These are phyloP conservation scores for Argentina silus DNA, from an alignment of 2,797 vertebrate genomes.

Conservation along the genomic window DNA sequence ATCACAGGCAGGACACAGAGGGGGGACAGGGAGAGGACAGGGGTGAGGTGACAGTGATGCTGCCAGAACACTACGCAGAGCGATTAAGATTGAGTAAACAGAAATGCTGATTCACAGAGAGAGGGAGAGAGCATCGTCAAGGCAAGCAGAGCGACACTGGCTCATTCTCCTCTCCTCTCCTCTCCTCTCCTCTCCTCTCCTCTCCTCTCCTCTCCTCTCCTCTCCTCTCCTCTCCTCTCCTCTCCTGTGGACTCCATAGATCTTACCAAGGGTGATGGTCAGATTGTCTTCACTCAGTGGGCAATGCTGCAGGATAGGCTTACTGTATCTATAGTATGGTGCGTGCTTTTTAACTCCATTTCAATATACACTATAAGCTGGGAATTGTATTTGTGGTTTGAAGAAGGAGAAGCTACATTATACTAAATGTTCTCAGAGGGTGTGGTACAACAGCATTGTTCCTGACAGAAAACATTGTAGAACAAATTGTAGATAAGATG, in stretches of 20 bases:
- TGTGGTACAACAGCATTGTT: background rate
- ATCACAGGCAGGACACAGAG: slow-evolving; percentile 69
- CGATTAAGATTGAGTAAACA: slow-evolving; percentile 59
- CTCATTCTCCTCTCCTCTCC: background rate
- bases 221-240: no score
- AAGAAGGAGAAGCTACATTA: background rate
- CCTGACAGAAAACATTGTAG: background rate
- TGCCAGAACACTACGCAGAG: slow-evolving; percentile 42
- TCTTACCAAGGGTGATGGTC: background rate
- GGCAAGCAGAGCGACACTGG: slow-evolving; percentile 30
- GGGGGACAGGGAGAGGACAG: slow-evolving; percentile 61
- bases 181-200: no score
- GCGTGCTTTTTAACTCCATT: background rate
- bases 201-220: no score
- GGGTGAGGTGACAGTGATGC: slow-evolving; percentile 58
- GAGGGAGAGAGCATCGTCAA: slow-evolving; percentile 26
- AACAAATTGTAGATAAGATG: background rate
- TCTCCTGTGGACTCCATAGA: slow-evolving; percentile 8
- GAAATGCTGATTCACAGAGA: slow-evolving; percentile 47
- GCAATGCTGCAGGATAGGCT: no score
- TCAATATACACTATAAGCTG: background rate
- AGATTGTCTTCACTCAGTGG: background rate
- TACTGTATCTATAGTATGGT: background rate
- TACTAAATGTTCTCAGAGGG: background rate
- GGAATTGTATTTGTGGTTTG: background rate